phyloP scores from a whole-genome alignment of 1,140 invertebrate species.

The Sogatella furcifera region DNA sequence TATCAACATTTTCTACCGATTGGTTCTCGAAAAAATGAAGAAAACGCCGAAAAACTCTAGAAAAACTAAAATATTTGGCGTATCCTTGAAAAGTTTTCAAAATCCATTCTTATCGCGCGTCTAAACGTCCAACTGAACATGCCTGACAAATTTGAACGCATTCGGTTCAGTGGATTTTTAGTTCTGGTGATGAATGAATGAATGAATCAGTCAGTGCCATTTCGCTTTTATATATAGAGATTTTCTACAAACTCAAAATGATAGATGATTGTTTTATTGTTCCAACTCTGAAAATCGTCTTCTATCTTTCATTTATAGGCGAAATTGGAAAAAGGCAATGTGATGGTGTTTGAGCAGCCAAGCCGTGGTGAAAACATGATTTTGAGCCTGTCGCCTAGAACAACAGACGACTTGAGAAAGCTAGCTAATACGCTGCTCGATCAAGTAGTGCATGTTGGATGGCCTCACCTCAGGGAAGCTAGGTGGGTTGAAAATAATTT shows the following conservation, averaged over 20 bases:
- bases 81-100: no score
- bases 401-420: conserved; percentile 27
- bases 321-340: conserved; percentile 52
- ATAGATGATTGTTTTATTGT: background rate
- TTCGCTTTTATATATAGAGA: no score
- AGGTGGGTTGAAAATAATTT: conserved; percentile 10
- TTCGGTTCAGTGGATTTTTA: no score
- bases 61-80: no score
- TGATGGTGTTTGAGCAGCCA: conserved; percentile 78
- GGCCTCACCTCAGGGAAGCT: conserved; percentile 79
- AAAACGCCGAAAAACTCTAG: no score
- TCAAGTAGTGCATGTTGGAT: conserved; percentile 64
- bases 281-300: background rate
- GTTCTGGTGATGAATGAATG: no score
- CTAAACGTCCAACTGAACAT: no score
- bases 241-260: background rate
- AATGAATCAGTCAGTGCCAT: no score
- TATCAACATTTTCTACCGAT: no score
- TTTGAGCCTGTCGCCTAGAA: conserved; percentile 40
- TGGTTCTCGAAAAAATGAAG: no score
- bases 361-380: conserved; percentile 77
- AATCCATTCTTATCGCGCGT: no score
- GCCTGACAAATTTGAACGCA: no score
- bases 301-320: conserved; percentile 35
- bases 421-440: conserved; percentile 54